phyloP scores from a whole-genome alignment of 2,888 invertebrate species.

The Apodemia hepburni region DNA sequence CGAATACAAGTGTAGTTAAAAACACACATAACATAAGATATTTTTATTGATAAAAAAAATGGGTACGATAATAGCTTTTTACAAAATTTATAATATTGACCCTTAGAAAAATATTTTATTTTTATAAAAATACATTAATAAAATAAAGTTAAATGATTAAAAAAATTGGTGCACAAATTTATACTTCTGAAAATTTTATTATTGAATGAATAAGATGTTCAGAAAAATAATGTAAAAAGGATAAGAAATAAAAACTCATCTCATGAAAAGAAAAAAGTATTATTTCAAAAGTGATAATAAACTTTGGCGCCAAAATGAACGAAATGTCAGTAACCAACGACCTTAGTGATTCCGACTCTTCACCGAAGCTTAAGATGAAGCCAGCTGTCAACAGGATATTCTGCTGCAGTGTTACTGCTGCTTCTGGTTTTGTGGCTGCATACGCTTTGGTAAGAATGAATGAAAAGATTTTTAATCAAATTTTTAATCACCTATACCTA shows the following conservation, averaged over 20 bases:
- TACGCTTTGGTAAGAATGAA: constrained; percentile 64
- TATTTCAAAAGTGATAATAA: not conserved
- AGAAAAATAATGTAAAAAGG: not conserved
- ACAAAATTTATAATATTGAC: not conserved
- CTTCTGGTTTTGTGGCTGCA: constrained; percentile 72
- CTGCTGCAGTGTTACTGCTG: constrained; percentile 75
- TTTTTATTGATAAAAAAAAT: not conserved
- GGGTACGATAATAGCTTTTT: not conserved
- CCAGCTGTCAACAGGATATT: constrained; percentile 70
- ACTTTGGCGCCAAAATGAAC: constrained; percentile 20
- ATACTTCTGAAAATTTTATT: not conserved
- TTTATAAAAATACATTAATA: not conserved
- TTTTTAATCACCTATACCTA: too few species aligned
- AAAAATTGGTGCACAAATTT: not conserved
- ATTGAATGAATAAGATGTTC: not conserved
- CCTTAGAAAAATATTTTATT: not conserved
- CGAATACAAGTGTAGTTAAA: not conserved
- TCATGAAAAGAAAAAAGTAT: not conserved
- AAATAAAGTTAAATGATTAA: not conserved
- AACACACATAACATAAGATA: not conserved
- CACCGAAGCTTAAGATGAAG: constrained; percentile 61
- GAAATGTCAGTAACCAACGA: constrained; percentile 67
- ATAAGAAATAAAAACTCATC: not conserved
- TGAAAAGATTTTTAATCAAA: too few species aligned
- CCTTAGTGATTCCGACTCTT: constrained; percentile 51